Evolutionary conservation across 1,140 invertebrate genomes (phyloP), one percentile per base, ranked within the genome.

Genomic region (Lucilia sericata): DNA sequence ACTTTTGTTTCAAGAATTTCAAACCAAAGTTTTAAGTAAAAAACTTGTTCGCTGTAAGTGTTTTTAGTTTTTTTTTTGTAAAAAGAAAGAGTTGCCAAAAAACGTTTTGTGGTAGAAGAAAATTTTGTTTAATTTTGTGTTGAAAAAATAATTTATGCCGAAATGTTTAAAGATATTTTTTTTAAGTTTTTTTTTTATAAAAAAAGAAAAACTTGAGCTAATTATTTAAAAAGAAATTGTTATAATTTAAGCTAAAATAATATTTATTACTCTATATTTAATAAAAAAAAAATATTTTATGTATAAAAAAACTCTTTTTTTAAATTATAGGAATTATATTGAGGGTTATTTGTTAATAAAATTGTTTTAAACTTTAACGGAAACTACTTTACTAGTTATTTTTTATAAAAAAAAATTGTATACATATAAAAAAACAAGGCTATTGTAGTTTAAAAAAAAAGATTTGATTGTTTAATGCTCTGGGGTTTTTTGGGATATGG

Each of bases 381-480:
- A 83, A 83, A 74, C 82, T 83, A 83, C 82, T 83, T 83, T 74
- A 70, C 60, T 60, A 65, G 17, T 9, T 74, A 83, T 70, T 21
- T 8, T 70, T 9, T 70, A 65, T 14, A 83, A 75, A 75, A 74
- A 83, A 83, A 74, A 83, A 42, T 70, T 81, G n/a, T 82, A 74
- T 19, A 30, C 3, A 30, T 30, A 30, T 30, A 30, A 34, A 82
- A n/a, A 47, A 74, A 21, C 2, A 70, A 60, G 76, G 42, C 60
- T 51, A 70, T 82, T 83, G 81, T 86, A 87, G 25, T 30, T 30
- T 30, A 82, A 86, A 83, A 84, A 84, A 82, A 85, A 76, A 70
- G 49, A 21, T 76, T 84, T 78, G 42, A 76, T 84, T 84, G 42
- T 84, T 84, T 80, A 30, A 30, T 84, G 49, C 83, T 65, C 51